Conservation (phyloP, 2,888 invertebrate species). For the Trileptium ribeirensis region DNA sequence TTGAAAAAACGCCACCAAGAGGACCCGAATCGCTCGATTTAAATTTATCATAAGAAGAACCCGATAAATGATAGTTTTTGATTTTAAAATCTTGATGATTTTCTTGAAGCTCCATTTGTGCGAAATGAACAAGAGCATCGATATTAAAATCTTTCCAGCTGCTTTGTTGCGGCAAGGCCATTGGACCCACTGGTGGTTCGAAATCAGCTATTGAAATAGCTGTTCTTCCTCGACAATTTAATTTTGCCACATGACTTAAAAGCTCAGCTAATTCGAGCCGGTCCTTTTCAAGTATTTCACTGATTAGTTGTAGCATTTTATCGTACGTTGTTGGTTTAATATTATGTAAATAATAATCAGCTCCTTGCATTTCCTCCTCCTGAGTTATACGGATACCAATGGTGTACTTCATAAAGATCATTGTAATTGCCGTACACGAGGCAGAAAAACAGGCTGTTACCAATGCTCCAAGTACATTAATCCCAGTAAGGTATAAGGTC, state of each 20-base stretch:
- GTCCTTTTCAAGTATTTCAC: neutral
- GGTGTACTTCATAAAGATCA: neutral
- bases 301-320: neutral
- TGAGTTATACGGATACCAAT: neutral
- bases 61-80: no score
- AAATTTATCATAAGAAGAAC: no score
- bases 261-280: neutral
- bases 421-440: neutral
- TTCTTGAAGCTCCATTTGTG: no score
- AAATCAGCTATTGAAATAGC: no score
- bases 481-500: neutral
- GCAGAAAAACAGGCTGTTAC: neutral
- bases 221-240: no score
- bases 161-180: neutral
- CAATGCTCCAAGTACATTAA: constrained; percentile 5
- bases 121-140: no score
- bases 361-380: neutral
- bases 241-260: neutral
- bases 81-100: no score
- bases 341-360: neutral
- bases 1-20: no score
- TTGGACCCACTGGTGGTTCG: neutral
- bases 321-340: neutral
- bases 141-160: no score
- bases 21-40: no score